Evolutionary conservation across 2,888 invertebrate species (phyloP).

Genomic region (Tanypteryx hageni): DNA sequence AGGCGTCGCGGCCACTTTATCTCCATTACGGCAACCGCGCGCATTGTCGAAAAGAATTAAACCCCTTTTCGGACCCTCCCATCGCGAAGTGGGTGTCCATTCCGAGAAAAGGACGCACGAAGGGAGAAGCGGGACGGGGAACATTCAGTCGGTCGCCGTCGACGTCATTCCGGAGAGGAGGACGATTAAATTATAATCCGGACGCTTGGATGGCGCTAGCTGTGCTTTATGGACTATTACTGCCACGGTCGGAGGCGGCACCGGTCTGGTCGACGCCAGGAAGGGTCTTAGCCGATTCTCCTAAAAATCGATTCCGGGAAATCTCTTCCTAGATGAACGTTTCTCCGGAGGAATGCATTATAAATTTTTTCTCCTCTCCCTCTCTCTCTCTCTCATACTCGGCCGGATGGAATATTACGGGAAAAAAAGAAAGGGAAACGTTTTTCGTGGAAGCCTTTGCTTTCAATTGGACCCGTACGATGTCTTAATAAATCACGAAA

Average conservation of each 20-base stretch:
- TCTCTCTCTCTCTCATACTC: not conserved
- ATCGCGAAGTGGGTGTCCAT: not conserved
- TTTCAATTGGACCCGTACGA: not conserved
- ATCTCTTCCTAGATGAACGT: not conserved
- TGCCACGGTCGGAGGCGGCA: not conserved
- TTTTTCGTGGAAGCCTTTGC: not conserved
- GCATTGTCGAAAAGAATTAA: not conserved
- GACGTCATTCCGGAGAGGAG: not conserved
- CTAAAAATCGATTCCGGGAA: not conserved
- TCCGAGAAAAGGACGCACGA: not conserved
- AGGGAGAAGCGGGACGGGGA: not conserved
- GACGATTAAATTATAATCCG: conserved; percentile 13
- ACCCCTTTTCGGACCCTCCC: not conserved
- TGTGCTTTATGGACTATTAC: not conserved
- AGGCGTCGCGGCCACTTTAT: not conserved
- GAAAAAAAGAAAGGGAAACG: not conserved
- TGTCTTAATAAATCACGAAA: conserved; percentile 28
- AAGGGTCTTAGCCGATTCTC: not conserved
- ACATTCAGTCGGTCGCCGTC: not conserved
- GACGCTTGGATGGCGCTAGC: not conserved
- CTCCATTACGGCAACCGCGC: not conserved
- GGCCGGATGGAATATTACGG: not conserved
- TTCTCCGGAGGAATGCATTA: not conserved
- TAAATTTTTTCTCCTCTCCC: not conserved
- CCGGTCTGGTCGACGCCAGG: not conserved